These are phyloP conservation scores for Rhinophrynus dorsalis DNA, from an alignment of 2,797 vertebrate genomes.

Conservation along the genomic window DNA sequence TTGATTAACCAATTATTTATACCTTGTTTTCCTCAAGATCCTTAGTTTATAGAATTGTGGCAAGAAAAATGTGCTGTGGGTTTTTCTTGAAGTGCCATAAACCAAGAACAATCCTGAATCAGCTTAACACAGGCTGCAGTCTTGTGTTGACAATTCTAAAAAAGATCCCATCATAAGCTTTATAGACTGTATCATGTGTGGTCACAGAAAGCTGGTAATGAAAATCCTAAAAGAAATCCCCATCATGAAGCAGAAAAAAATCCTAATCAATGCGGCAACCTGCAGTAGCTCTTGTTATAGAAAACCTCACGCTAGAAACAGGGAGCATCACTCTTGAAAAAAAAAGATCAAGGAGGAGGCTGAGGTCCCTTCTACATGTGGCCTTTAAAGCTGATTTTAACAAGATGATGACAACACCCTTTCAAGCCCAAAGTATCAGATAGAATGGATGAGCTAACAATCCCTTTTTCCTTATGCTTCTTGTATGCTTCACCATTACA, in stretches of 20 bases:
- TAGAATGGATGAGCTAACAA: neutral
- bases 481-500: slow-evolving; percentile 1
- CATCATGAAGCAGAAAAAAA: slow-evolving; percentile 36
- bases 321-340: neutral
- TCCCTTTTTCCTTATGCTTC: neutral
- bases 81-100: neutral
- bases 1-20: neutral
- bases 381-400: slow-evolving; percentile 21
- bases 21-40: neutral
- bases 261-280: slow-evolving; percentile 77
- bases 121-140: neutral
- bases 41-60: no score
- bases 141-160: neutral
- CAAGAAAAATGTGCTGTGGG: no score
- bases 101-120: neutral
- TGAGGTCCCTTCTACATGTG: slow-evolving; percentile 16
- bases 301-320: slow-evolving; percentile 3
- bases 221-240: neutral
- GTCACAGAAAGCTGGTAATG: neutral
- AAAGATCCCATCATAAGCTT: slow-evolving; percentile 3
- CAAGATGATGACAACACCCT: slow-evolving; percentile 15
- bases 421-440: slow-evolving; percentile 13
- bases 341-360: slow-evolving; percentile 2
- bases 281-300: slow-evolving; percentile 43
- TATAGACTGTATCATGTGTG: neutral